These are phyloP conservation scores for Dolichotis patagonum DNA, from an alignment of 2,113 vertebrate genomes.

Conservation along the genomic window DNA sequence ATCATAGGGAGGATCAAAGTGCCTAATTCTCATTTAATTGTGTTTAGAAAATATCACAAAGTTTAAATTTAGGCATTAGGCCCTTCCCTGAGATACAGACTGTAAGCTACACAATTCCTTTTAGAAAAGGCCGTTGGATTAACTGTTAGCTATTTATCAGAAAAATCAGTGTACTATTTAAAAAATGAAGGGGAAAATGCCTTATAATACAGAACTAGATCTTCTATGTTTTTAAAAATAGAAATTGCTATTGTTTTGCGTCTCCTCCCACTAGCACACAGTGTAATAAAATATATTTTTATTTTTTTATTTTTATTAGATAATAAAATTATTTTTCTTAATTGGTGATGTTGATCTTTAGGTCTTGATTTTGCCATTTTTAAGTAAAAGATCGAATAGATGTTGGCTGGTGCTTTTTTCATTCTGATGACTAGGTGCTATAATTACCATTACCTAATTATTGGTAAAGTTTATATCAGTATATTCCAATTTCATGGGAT, in stretches of 20 bases:
- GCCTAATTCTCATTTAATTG: neutral
- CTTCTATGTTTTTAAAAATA: constrained; percentile 33
- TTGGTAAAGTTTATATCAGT: constrained; percentile 1
- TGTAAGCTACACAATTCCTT: neutral
- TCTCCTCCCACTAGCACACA: too few relatives aligned
- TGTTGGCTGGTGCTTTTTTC: neutral
- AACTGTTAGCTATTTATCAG: neutral
- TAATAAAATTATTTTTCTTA: constrained; percentile 19
- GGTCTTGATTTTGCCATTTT: constrained; percentile 2
- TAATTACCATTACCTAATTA: neutral
- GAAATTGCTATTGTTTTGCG: too few relatives aligned
- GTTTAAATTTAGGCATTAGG: neutral
- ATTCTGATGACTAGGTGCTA: constrained; percentile 30
- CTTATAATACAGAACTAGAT: neutral
- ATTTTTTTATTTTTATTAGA: too few relatives aligned
- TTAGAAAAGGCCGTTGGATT: neutral
- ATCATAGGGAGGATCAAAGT: neutral
- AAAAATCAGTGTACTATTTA: constrained; percentile 8
- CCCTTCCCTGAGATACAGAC: neutral
- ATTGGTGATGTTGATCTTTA: constrained; percentile 48
- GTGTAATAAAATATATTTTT: too few relatives aligned
- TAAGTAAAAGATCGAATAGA: constrained; percentile 28
- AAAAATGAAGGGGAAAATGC: neutral
- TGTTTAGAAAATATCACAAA: constrained; percentile 42
- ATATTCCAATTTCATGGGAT: neutral